Percentiles rank a stretch among this genome's conserved stretches.
Evolutionary conservation across 2,888 invertebrate species (phyloP).

Genomic region (Limnephilus lunatus): DNA sequence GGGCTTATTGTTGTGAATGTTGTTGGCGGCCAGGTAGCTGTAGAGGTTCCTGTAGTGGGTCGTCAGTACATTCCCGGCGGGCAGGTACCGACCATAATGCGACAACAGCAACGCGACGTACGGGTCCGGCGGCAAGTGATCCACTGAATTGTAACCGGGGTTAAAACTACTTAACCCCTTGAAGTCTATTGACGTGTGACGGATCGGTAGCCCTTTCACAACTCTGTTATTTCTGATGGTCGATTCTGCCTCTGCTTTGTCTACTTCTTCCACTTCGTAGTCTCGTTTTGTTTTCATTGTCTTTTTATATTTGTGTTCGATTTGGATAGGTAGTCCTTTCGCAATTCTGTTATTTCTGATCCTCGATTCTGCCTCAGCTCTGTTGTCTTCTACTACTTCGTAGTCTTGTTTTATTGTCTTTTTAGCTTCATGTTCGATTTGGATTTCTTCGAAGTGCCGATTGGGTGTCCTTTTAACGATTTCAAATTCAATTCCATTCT

Average conservation of each 20-base stretch:
- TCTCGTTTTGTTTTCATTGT: slow-evolving; percentile 22
- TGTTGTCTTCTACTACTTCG: slow-evolving; percentile 28
- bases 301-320: neutral
- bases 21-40: slow-evolving; percentile 80
- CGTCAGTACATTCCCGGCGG: slow-evolving; percentile 67
- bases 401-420: slow-evolving; percentile 20
- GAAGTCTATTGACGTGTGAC: slow-evolving; percentile 51
- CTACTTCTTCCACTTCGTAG: slow-evolving; percentile 16
- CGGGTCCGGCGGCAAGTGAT: slow-evolving; percentile 79
- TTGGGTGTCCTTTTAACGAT: neutral
- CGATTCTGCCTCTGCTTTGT: slow-evolving; percentile 40
- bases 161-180: slow-evolving; percentile 52
- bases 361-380: slow-evolving; percentile 37
- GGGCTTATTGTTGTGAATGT: slow-evolving; percentile 82
- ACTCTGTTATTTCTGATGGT: slow-evolving; percentile 51
- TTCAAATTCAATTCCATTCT: neutral
- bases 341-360: slow-evolving; percentile 48
- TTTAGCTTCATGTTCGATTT: neutral
- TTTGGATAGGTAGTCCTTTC: slow-evolving; percentile 21
- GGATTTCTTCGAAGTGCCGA: neutral
- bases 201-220: slow-evolving; percentile 28
- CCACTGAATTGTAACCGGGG: slow-evolving; percentile 75
- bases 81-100: slow-evolving; percentile 81
- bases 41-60: slow-evolving; percentile 76
- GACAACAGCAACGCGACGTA: slow-evolving; percentile 79